Evolutionary conservation across 2,888 invertebrate species (phyloP), one percentile per base, ranked within the genome.

Genomic region (Ormyrus thymus): DNA sequence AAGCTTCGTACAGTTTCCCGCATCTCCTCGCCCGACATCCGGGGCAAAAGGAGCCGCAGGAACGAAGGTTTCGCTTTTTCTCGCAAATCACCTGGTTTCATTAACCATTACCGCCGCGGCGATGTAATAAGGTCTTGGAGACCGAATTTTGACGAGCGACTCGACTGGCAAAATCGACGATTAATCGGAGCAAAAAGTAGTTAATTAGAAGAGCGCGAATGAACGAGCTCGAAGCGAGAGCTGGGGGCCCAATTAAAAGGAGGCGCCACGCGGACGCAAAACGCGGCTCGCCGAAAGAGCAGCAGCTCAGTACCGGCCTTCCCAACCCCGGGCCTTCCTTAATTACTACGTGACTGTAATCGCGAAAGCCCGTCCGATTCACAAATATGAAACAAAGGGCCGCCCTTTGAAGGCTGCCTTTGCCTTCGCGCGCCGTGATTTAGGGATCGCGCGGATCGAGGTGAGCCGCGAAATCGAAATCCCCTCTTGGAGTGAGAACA

Each of bases 321-420:
- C 73, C 29, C 69, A 77, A 46, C 9, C 59, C 13, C 55, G 29
- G 45, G 61, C 69, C 76, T 29, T 29, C 29, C 76, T 78, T 81
- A 81, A 81, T 81, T 81, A 78, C 81, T 76, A 78, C 78, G 78
- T 80, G 76, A 76, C 80, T 80, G 74, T 71, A 78, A 78, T 80
- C 77, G 72, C 73, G 70, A 48, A 29, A 29, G 29, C 29, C 29
- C 55, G 64, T 55, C 29, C 74, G 43, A 66, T 62, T 71, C 51
- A 58, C 45, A 43, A 70, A 76, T 71, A 15, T 46, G 51, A 76
- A 76, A 76, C 70, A 76, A 76, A 76, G 61, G 65, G 48, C 66
- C 55, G 62, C 50, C 13, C 13, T 55, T 29, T 29, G 29, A 29
- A 29, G 29, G 29, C 29, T 29, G 29, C 29, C 4, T 29, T 3